Evolutionary conservation across 37 sponge, comb jelly and placozoan species (phyloP).

Genomic region (Crambe crambe): DNA sequence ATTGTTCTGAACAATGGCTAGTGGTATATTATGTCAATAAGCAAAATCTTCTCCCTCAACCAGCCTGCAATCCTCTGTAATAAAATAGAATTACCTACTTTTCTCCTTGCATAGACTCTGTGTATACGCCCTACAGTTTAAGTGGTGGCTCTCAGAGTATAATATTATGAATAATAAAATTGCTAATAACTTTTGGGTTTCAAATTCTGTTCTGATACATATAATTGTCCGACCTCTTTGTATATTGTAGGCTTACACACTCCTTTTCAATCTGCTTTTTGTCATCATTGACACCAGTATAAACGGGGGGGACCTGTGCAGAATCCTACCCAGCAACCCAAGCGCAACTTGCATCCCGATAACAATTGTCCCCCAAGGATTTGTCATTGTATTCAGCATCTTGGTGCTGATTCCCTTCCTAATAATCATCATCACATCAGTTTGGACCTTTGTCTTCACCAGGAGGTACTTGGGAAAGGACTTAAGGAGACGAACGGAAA

Average conservation of each 20-base stretch:
- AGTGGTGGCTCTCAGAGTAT: too few species aligned
- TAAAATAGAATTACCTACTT: too few species aligned
- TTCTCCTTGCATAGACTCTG: too few species aligned
- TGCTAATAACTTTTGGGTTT: not conserved
- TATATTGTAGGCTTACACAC: not conserved
- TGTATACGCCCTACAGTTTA: too few species aligned
- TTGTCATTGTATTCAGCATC: slow-evolving; percentile 15
- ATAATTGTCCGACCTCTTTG: not conserved
- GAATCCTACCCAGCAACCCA: too few species aligned
- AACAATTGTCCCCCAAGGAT: slow-evolving; percentile 1
- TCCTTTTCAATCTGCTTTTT: not conserved
- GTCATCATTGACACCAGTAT: too few species aligned
- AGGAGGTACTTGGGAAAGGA: slow-evolving; percentile 13
- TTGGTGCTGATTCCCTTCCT: not conserved
- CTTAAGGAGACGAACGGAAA: not conserved
- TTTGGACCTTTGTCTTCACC: slow-evolving; percentile 36
- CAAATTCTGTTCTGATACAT: not conserved
- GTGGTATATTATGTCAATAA: too few species aligned
- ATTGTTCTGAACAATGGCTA: too few species aligned
- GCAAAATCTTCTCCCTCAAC: too few species aligned
- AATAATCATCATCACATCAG: slow-evolving; percentile 28
- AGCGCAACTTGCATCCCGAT: slow-evolving; percentile 15
- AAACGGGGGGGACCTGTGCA: too few species aligned
- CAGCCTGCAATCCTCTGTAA: too few species aligned
- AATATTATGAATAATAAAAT: too few species aligned